A percentile compares a stretch with the other conserved stretches of the same genome.
These are phyloP conservation scores for Onychomys torridus DNA, from an alignment of 2,797 vertebrate species.

Conservation along the genomic window DNA sequence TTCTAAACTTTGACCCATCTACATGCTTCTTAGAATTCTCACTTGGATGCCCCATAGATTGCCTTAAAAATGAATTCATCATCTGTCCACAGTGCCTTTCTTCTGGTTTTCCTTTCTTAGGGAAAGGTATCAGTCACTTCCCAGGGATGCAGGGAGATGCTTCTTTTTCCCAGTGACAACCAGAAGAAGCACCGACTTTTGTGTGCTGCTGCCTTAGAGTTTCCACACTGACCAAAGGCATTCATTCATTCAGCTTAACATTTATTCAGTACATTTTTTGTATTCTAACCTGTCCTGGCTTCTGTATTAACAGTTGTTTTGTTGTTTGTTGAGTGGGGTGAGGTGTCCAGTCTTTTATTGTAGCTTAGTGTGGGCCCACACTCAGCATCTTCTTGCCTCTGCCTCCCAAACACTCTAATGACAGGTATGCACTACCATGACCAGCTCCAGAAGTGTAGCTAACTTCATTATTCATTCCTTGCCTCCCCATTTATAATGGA, in stretches of 20 bases:
- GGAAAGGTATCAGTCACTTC: not conserved
- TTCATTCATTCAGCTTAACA: not conserved
- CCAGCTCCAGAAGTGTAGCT: not conserved
- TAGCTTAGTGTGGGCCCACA: no score
- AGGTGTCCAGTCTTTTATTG: not conserved
- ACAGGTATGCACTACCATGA: not conserved
- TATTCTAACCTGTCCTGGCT: not conserved
- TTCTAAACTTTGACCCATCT: not conserved
- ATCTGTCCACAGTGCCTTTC: not conserved
- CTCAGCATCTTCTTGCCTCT: not conserved
- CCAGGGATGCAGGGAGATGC: not conserved
- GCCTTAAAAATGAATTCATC: not conserved
- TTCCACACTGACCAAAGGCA: not conserved
- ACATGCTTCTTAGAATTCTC: not conserved
- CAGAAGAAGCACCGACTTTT: not conserved
- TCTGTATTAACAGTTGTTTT: not conserved
- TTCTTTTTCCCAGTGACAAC: not conserved
- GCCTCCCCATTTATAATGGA: not conserved
- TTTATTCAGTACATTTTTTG: not conserved
- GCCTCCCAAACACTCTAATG: not conserved
- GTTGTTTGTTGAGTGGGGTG: not conserved
- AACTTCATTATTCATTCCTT: not conserved
- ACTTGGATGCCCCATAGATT: not conserved
- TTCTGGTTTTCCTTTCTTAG: not conserved
- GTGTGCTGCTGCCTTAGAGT: not conserved